Percentiles rank a stretch among this genome's conserved stretches.
Evolutionary conservation across 2,888 invertebrate genomes (phyloP).

Genomic region (Polyploca ridens): DNA sequence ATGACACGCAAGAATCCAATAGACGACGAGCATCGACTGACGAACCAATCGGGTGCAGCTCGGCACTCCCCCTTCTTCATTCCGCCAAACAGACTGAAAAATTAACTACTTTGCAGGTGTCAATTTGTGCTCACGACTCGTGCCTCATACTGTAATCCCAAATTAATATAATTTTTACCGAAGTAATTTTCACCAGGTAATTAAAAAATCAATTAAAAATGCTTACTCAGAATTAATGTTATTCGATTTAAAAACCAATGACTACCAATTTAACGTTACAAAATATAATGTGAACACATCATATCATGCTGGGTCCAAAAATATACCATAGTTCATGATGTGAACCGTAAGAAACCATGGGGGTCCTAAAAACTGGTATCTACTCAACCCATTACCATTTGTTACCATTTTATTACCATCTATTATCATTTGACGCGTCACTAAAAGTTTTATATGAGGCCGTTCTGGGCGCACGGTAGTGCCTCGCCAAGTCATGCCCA

Average conservation of each 20-base stretch:
- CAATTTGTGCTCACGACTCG: too few relatives aligned
- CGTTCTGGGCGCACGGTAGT: background rate
- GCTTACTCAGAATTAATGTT: background rate
- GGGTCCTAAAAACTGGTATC: slow-evolving; percentile 34
- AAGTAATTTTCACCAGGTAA: too few relatives aligned
- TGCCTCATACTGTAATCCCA: too few relatives aligned
- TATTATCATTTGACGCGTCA: slow-evolving; percentile 48
- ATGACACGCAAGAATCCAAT: too few relatives aligned
- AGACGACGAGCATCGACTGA: too few relatives aligned
- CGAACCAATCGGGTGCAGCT: too few relatives aligned
- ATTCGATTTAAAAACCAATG: slow-evolving; percentile 3
- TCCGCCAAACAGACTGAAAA: too few relatives aligned
- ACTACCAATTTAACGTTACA: background rate
- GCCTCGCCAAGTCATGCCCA: background rate
- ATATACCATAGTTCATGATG: background rate
- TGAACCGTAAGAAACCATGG: slow-evolving; percentile 19
- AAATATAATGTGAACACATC: slow-evolving; percentile 1
- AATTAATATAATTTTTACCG: too few relatives aligned
- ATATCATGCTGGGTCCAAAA: background rate
- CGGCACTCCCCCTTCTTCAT: too few relatives aligned
- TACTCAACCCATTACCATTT: slow-evolving; percentile 53
- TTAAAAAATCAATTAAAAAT: background rate
- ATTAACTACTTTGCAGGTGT: too few relatives aligned
- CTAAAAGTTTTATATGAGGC: slow-evolving; percentile 10
- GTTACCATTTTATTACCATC: slow-evolving; percentile 59